Evolutionary conservation across 2,797 vertebrate species (phyloP), one percentile per base, ranked within the genome.

Genomic region (Sebastes goodei): DNA sequence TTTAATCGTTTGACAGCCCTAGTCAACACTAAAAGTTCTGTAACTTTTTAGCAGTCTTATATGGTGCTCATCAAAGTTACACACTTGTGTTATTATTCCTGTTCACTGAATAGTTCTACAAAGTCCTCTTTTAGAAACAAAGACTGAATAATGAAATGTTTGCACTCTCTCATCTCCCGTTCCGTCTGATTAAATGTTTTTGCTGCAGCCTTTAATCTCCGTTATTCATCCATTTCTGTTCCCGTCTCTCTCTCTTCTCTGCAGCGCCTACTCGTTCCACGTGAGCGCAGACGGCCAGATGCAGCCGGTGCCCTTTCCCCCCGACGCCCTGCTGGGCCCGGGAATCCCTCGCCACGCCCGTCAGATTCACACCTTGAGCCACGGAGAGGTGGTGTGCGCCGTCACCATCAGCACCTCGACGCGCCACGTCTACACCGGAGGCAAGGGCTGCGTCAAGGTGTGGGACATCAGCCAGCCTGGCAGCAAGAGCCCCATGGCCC

Each of bases 391-490:
- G 88, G 96, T 97, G 85, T 97, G 97, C 2, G 96, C 97, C 0
- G 97, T 97, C 81, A 97, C 96, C 86, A 97, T 97, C 93, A 97
- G 97, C 94, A 96, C 97, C 86, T 97, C 97, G 38, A 97, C 97
- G 0, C 93, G 94, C 10, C 94, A 95, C 68, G 94, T 95, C 56
- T 95, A 95, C 92, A 95, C 94, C 2, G 94, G 94, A 53, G 94
- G 94, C 20, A 93, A 76, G 78, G 90, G 88, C 32, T 91, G 92
- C 65, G 92, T 94, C 72, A 91, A 94, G 66, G 94, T 95, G 86
- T 95, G 94, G 94, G 93, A 94, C 92, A 94, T 94, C 91, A 93
- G 94, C 89, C 92, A 95, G 77, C 93, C 89, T 0, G 94, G 94
- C 46, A 94, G 81, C 88, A 95, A 95, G 91, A 94, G 57, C 78